Evolutionary conservation across 2,797 vertebrate genomes (phyloP), one percentile per base, ranked within the genome.

Genomic region (Holocentrus rufus): DNA sequence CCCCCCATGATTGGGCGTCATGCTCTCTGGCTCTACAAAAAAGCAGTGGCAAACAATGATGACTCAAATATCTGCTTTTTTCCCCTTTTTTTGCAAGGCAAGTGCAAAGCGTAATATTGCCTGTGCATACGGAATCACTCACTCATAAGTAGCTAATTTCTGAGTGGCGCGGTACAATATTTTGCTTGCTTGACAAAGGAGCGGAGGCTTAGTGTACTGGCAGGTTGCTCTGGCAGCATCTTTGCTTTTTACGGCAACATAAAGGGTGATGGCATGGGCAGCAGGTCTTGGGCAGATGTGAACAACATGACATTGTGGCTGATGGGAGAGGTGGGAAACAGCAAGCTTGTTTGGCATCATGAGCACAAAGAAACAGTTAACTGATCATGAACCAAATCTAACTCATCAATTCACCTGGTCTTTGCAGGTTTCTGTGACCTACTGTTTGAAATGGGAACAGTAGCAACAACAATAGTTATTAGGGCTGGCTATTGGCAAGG

Each of bases 1-100:
- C 69, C 56, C 56, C 62, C 36, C 34, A 14, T 46, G 63, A 74
- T 53, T 60, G 64, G 62, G 76, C 31, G 25, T 86, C 63, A 79
- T 61, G 65, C 83, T 74, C 61, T 64, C 81, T 50, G 81, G 53
- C 59, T 57, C 52, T 69, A 65, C 27, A 69, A 62, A 67, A 52
- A 67, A 68, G 27, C 50, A 39, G 56, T 18, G 30, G 58, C 55
- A 80, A 85, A 76, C 50, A 67, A 58, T 34, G 23, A 81, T 63
- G 73, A 65, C 65, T 83, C 46, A 50, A 67, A 55, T 42, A 57
- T 59, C 14, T 31, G 5, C 7, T 34, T 34, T 34, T 34, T 34
- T 34, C 7, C 7, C 7, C 5, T 63, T 44, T 46, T 46, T 42
- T 42, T 42, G 39, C 66, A 74, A 78, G 50, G n/a, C 9, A 57